Evolutionary conservation across 2,113 vertebrate genomes (phyloP).

Genomic region (Tonatia bakeri): DNA sequence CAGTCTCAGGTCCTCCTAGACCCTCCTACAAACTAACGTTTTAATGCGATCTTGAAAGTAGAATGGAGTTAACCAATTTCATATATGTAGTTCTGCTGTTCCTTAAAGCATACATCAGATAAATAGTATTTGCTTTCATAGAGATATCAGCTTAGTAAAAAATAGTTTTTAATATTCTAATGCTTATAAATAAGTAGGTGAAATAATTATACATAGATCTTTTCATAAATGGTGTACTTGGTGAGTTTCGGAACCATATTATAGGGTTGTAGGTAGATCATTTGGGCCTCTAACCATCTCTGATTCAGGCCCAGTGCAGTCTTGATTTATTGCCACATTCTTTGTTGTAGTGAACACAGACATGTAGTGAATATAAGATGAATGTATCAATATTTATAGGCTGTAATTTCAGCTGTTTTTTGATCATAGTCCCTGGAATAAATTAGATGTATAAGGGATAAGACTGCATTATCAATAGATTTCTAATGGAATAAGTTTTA

Average conservation of each 20-base stretch:
- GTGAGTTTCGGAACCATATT: neutral
- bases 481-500: neutral
- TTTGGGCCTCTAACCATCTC: neutral
- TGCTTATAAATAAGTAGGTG: neutral
- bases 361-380: neutral
- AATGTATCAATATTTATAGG: neutral
- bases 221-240: neutral
- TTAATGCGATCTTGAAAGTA: conserved; percentile 30
- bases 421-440: neutral
- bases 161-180: neutral
- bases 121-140: neutral
- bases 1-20: neutral
- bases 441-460: neutral
- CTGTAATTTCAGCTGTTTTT: conserved; percentile 34
- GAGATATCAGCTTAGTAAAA: neutral
- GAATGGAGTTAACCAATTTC: neutral
- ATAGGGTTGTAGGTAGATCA: neutral
- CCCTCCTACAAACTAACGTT: neutral
- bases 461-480: neutral
- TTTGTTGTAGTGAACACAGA: neutral
- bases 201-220: neutral
- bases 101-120: neutral
- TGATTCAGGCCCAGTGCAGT: neutral
- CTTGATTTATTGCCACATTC: neutral
- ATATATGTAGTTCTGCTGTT: neutral